These are phyloP conservation scores for Callochromis pleurospilus DNA, from an alignment of 2,113 vertebrate species.

Conservation along the genomic window DNA sequence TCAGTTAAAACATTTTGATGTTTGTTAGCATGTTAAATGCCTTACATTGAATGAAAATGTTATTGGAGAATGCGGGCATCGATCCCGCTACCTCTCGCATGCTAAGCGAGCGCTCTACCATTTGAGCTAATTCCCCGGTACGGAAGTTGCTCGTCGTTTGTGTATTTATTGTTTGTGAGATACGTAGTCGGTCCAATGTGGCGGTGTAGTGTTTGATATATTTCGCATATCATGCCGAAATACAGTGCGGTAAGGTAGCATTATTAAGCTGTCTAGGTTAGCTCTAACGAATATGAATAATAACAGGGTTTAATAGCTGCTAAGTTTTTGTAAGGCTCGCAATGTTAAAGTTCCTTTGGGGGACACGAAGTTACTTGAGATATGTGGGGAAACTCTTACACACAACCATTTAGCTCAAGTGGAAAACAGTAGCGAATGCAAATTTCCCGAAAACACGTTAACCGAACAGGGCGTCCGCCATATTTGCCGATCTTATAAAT, in stretches of 20 bases:
- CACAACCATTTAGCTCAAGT: not conserved
- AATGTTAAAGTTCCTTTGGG: not conserved
- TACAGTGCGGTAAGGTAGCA: not conserved
- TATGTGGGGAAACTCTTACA: not conserved
- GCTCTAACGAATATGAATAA: not conserved
- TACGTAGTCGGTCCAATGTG: fast-evolving
- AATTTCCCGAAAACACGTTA: not conserved
- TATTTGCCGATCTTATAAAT: not conserved
- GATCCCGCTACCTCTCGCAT: conserved; percentile 74
- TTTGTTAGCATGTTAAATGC: not conserved
- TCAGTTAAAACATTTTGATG: not conserved
- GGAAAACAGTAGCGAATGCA: not conserved
- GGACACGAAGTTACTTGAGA: not conserved
- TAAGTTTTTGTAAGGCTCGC: not conserved
- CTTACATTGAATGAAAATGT: fast-evolving
- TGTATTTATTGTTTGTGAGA: fast-evolving
- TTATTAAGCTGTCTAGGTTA: not conserved
- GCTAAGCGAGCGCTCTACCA: conserved; percentile 76
- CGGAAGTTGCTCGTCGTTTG: fast-evolving
- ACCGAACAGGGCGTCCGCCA: fast-evolving
- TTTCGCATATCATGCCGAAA: not conserved
- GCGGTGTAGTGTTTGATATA: not conserved
- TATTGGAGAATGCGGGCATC: conserved; percentile 54
- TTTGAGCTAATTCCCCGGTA: conserved; percentile 66
- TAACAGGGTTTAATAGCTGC: not conserved